phyloP scores from a whole-genome alignment of 2,113 vertebrate species.

The Podilymbus podiceps region DNA sequence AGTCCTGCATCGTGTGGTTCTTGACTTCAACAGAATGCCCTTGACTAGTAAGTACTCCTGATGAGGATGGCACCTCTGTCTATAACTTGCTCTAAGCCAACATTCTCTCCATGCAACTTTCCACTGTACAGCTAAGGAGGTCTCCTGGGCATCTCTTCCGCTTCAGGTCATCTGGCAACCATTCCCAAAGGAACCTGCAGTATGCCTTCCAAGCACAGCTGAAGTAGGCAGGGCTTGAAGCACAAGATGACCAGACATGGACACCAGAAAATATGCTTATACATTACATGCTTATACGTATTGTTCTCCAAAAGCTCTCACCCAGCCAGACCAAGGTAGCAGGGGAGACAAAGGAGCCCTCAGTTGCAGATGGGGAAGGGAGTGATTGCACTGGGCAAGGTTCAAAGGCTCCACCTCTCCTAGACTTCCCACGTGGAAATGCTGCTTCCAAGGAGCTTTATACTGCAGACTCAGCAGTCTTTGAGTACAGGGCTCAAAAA shows the following conservation, averaged over 20 bases:
- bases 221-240: neutral
- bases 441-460: neutral
- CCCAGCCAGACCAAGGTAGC: neutral
- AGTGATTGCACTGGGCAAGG: neutral
- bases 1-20: neutral
- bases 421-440: neutral
- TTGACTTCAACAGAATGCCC: neutral
- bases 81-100: neutral
- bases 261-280: neutral
- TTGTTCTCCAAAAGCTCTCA: neutral
- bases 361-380: neutral
- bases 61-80: neutral
- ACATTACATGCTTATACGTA: neutral
- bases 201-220: neutral
- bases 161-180: neutral
- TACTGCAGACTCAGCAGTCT: neutral
- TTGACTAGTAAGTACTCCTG: neutral
- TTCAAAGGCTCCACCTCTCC: neutral
- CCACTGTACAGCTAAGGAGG: neutral
- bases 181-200: neutral
- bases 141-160: neutral
- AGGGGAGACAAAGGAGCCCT: neutral
- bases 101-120: neutral
- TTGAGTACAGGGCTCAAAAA: neutral
- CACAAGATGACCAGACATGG: neutral